Percentiles rank a stretch among this genome's conserved stretches.
Evolutionary conservation across 2,888 invertebrate species (phyloP).

Genomic region (Eucera pruinosa): DNA sequence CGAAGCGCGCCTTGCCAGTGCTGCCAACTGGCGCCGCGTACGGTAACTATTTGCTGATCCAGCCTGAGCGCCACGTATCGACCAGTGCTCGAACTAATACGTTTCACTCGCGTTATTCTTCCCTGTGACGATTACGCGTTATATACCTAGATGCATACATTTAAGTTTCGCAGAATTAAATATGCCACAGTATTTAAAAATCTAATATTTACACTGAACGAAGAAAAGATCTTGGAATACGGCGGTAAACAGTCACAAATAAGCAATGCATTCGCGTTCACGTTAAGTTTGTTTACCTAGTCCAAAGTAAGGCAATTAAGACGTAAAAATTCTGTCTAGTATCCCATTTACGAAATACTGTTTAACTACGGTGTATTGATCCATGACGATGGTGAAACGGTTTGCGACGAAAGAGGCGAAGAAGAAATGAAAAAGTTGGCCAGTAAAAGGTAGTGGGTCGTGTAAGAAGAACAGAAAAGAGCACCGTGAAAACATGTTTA

Average conservation of each 20-base stretch:
- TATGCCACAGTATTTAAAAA: background rate
- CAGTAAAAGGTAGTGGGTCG: too few species aligned
- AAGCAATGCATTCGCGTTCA: too few species aligned
- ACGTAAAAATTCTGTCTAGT: constrained; percentile 82
- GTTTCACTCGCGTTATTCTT: constrained; percentile 10
- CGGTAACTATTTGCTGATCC: constrained; percentile 28
- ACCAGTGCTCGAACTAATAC: constrained; percentile 59
- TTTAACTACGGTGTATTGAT: constrained; percentile 78
- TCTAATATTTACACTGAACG: too few species aligned
- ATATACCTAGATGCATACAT: constrained; percentile 2
- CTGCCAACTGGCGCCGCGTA: constrained; percentile 80
- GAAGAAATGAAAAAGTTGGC: constrained; percentile 49
- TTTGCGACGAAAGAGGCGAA: constrained; percentile 27
- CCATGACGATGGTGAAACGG: constrained; percentile 66
- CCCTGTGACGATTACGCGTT: constrained; percentile 31
- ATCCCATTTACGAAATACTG: constrained; percentile 78
- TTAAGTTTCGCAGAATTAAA: constrained; percentile 29
- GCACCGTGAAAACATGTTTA: too few species aligned
- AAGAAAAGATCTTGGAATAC: background rate
- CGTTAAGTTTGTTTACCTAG: too few species aligned
- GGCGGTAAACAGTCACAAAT: too few species aligned
- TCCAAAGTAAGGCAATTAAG: constrained; percentile 78
- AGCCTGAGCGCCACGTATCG: constrained; percentile 69
- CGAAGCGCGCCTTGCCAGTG: constrained; percentile 78
- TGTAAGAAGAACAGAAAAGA: too few species aligned